phyloP scores from a whole-genome alignment of 2,888 invertebrate species.

The Aplocera efformata region DNA sequence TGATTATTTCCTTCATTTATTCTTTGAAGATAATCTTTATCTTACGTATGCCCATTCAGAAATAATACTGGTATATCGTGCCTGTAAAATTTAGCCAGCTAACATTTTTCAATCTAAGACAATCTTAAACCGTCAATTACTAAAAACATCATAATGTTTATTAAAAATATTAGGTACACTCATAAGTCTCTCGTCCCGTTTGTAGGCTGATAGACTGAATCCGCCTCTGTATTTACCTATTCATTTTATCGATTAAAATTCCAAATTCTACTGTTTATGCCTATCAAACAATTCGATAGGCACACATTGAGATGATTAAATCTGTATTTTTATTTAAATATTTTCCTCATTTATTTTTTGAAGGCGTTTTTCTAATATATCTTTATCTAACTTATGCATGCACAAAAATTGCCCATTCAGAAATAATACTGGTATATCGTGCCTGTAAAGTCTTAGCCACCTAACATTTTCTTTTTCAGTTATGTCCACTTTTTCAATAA shows the following conservation, averaged over 20 bases:
- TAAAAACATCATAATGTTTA: too few relatives aligned
- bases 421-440: constrained; percentile 94
- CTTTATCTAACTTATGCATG: constrained; percentile 84
- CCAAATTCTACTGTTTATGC: too few relatives aligned
- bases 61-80: constrained; percentile 94
- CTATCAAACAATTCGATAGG: too few relatives aligned
- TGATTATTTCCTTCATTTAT: constrained; percentile 49
- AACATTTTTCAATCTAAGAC: too few relatives aligned
- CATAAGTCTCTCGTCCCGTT: too few relatives aligned
- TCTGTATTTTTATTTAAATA: constrained; percentile 5
- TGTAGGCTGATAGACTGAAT: too few relatives aligned
- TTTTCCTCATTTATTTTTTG: constrained; percentile 54
- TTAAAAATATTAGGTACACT: too few relatives aligned
- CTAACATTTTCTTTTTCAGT: constrained; percentile 85
- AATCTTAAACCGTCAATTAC: too few relatives aligned
- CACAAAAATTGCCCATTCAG: constrained; percentile 90
- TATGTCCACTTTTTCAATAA: constrained; percentile 88
- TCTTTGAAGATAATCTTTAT: constrained; percentile 72
- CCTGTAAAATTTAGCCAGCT: constrained; percentile 86
- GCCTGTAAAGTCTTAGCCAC: constrained; percentile 86
- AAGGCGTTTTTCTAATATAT: constrained; percentile 77
- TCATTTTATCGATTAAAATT: too few relatives aligned
- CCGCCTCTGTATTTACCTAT: too few relatives aligned
- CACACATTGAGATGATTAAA: too few relatives aligned
- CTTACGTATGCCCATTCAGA: constrained; percentile 86